phyloP scores from a whole-genome alignment of 2,888 invertebrate species.

The Macaria liturata region DNA sequence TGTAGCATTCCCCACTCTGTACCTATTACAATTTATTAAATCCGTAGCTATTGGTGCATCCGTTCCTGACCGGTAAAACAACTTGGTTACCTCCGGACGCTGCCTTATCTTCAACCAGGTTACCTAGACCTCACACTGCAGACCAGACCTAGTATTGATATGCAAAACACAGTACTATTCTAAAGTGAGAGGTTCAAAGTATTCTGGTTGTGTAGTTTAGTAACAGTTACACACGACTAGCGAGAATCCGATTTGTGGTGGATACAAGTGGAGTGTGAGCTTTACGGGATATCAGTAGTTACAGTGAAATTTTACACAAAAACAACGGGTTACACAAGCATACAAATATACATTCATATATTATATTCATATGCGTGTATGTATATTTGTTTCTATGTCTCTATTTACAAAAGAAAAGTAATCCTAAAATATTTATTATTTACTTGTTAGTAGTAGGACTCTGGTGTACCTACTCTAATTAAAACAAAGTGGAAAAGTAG shows the following conservation, averaged over 20 bases:
- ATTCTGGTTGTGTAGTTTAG: neutral
- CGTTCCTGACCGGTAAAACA: conserved; percentile 44
- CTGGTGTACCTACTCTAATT: too few species aligned
- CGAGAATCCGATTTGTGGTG: conserved; percentile 3
- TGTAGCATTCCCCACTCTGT: too few species aligned
- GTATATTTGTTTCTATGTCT: too few species aligned
- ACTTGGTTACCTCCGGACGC: conserved; percentile 46
- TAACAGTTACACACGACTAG: neutral
- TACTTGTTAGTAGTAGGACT: too few species aligned
- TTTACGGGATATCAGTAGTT: too few species aligned
- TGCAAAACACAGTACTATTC: neutral
- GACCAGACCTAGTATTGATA: neutral
- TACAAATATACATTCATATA: too few species aligned
- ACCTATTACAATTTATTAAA: neutral
- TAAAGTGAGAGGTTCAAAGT: neutral
- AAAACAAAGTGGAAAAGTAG: too few species aligned
- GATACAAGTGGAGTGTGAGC: neutral
- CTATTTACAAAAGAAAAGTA: too few species aligned
- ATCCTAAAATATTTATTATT: too few species aligned
- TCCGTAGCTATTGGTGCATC: conserved; percentile 4
- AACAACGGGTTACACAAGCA: too few species aligned
- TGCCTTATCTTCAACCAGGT: conserved; percentile 1
- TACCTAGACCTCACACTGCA: neutral
- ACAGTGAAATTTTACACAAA: too few species aligned
- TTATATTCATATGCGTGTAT: too few species aligned